Percentiles rank a stretch among this genome's conserved stretches.
phyloP scores from a whole-genome alignment of 23 tunicate species.

The Clavelina lepadiformis region DNA sequence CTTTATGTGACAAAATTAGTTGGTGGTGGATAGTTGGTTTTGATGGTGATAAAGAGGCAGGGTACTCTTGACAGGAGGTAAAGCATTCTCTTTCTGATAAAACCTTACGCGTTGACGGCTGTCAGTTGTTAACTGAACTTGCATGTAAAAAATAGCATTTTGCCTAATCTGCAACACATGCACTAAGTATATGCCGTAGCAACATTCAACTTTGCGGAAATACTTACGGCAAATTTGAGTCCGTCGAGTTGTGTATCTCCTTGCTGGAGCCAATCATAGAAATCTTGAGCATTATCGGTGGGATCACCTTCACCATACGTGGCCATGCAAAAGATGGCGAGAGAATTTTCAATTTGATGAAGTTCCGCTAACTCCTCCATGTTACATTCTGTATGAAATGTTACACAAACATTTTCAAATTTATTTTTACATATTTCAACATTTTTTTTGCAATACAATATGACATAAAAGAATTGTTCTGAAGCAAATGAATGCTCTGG shows the following conservation, averaged over 20 bases:
- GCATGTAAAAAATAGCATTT: too few species aligned
- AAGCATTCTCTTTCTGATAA: too few species aligned
- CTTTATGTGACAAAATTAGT: slow-evolving; percentile 7
- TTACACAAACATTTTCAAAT: too few species aligned
- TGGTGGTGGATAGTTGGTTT: not conserved
- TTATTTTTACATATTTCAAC: too few species aligned
- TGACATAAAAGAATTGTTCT: too few species aligned
- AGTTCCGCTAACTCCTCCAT: slow-evolving; percentile 68
- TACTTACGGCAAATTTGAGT: slow-evolving; percentile 62
- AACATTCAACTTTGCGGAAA: too few species aligned
- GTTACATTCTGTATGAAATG: slow-evolving; percentile 50
- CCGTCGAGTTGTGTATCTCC: slow-evolving; percentile 70
- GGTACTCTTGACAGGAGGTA: not conserved
- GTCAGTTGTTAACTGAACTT: not conserved
- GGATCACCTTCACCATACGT: slow-evolving; percentile 99
- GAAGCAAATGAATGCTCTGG: too few species aligned
- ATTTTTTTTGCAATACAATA: not conserved
- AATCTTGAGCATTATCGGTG: slow-evolving; percentile 93
- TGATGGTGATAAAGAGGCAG: not conserved
- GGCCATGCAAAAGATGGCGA: slow-evolving; percentile 90
- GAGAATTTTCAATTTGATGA: slow-evolving; percentile 77
- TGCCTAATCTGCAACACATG: too few species aligned
- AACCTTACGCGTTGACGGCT: not conserved
- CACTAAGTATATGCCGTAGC: too few species aligned
- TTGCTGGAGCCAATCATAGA: slow-evolving; percentile 89